Base-by-base conservation (phyloP, 2,113 vertebrate species). In the Nesogale talazaci region DNA sequence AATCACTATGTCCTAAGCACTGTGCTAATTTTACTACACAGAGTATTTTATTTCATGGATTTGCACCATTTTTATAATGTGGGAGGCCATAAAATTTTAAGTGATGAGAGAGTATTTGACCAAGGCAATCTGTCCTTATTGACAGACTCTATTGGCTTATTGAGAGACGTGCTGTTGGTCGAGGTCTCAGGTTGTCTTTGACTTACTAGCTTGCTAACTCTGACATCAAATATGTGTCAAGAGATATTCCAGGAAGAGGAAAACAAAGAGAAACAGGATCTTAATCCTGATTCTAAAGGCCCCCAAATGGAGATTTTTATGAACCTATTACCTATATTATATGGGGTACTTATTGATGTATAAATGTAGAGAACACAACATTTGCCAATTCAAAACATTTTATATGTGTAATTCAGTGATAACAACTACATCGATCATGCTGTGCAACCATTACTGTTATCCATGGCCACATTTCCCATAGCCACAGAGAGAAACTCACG, bases 121-220 rank as follows among this genome's bases (percentile, higher is more conserved):
- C 61, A 63, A 52, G n/a, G 42, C 19, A 69, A 36, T 75, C 31
- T 70, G 56, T 84, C 67, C 59, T 46, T 69, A 72, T 67, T 81
- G 74, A 34, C 29, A 40, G 56, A 65, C 20, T 59, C 42, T 9
- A 36, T 7, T 65, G n/a, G 34, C 17, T 93, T 52, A 4, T 23
- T 46, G 59, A 84, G 10, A 82, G 52, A 36, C 56, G 81, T 42
- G 59, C 25, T 78, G 15, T 82, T 72, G 77, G 40, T 78, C 42
- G n/a, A 57, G 90, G 31, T 88, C 63, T 42, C 25, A 94, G 42
- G n/a, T 46, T 90, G 31, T 88, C 63, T 42, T 23, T 95, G 42
- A 70, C 36, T 86, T 70, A 85, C n/a, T 19, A 94, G 9, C 16
- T 3, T 74, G 25, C 25, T 52, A 59, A 72, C 82, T 77, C 40